phyloP scores from a whole-genome alignment of 2,888 invertebrate genomes.

The Cylloceria caligata region DNA sequence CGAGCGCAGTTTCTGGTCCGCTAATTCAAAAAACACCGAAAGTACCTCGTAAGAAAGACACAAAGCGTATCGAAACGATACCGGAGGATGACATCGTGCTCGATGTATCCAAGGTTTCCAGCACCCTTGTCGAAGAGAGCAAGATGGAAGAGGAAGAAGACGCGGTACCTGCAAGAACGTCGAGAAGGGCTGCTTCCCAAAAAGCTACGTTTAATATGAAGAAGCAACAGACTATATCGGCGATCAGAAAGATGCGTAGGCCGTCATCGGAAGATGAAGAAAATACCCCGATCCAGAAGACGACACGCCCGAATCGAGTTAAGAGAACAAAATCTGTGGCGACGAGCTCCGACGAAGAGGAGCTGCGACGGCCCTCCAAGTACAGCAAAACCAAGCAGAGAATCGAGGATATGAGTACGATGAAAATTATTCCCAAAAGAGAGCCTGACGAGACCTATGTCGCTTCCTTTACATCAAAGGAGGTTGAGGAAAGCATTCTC shows the following conservation, averaged over 20 bases:
- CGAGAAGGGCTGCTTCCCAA: constrained; percentile 78
- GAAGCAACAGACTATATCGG: constrained; percentile 73
- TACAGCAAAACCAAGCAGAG: constrained; percentile 69
- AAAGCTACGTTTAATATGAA: constrained; percentile 73
- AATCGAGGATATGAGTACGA: neutral
- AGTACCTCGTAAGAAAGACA: constrained; percentile 69
- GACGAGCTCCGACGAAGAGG: constrained; percentile 79
- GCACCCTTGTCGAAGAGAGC: neutral
- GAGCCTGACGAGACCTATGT: constrained; percentile 22
- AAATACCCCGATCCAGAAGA: constrained; percentile 3
- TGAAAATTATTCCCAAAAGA: constrained; percentile 13
- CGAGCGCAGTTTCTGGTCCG: constrained; percentile 69
- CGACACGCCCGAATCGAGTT: constrained; percentile 46
- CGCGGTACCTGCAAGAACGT: constrained; percentile 22
- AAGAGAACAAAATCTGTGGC: constrained; percentile 72
- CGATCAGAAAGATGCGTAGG: neutral
- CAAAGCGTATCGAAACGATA: constrained; percentile 78
- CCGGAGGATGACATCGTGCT: constrained; percentile 75
- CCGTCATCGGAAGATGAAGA: no score
- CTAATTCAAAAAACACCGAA: constrained; percentile 80
- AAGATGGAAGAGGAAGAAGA: constrained; percentile 40
- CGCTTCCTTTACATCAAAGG: neutral
- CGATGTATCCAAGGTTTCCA: constrained; percentile 19
- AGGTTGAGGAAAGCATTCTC: no score
- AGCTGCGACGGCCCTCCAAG: constrained; percentile 70